Conservation (phyloP, 1,140 invertebrate species). For the Hypsibius dujardini region DNA sequence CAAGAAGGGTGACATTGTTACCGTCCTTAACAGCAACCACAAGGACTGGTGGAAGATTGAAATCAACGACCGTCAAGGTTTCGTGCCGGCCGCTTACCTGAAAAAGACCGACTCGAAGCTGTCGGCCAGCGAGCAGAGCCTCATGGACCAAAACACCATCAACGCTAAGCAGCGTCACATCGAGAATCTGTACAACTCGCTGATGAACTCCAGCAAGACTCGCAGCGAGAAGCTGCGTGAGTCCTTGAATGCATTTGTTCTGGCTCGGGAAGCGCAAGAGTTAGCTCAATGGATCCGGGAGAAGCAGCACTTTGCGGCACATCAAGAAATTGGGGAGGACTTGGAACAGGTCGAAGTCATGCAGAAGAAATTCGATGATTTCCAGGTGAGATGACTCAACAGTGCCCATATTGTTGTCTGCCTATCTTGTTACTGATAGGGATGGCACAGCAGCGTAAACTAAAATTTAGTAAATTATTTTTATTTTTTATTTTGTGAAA, state of each 20-base stretch:
- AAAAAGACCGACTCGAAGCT: constrained; percentile 76
- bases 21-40: constrained; percentile 92
- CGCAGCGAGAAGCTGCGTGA: constrained; percentile 87
- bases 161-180: constrained; percentile 83
- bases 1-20: constrained; percentile 94
- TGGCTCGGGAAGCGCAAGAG: constrained; percentile 91
- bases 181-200: constrained; percentile 67
- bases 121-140: constrained; percentile 83
- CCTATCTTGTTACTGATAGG: too few relatives aligned
- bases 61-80: constrained; percentile 91
- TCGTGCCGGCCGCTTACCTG: constrained; percentile 97
- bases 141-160: constrained; percentile 79
- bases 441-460: too few relatives aligned
- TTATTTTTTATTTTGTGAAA: too few relatives aligned
- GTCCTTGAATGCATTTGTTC: constrained; percentile 87
- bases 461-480: too few relatives aligned
- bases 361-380: constrained; percentile 99
- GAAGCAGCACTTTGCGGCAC: constrained; percentile 59
- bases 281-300: constrained; percentile 96
- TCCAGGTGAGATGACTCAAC: constrained; percentile 44
- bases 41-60: constrained; percentile 99
- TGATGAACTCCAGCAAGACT: constrained; percentile 70
- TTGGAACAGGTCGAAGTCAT: constrained; percentile 95
- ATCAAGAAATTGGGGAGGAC: constrained; percentile 88
- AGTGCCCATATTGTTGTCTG: too few relatives aligned